Percentiles rank a stretch among this genome's conserved stretches.
Evolutionary conservation across 1,140 invertebrate genomes (phyloP).

Genomic region (Heliconius eleuchia): DNA sequence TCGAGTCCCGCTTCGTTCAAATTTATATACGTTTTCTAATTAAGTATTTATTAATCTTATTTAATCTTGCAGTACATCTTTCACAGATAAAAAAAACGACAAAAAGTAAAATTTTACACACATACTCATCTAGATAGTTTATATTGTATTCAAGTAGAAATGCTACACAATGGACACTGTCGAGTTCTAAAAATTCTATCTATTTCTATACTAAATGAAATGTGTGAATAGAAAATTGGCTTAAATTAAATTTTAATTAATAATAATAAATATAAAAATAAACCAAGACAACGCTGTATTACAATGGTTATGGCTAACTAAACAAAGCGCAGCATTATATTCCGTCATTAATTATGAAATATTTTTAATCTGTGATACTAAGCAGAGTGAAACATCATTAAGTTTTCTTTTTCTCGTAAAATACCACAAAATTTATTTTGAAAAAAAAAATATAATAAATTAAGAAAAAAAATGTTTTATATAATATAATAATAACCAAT

Average conservation of each 20-base stretch:
- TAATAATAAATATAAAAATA: neutral
- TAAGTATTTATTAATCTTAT: neutral
- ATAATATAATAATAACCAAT: neutral
- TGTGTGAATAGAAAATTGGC: slow-evolving; percentile 8
- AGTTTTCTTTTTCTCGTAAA: no score
- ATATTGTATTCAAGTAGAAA: slow-evolving; percentile 20
- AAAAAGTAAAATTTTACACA: neutral
- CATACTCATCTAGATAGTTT: neutral
- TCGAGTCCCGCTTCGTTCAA: no score
- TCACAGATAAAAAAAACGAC: neutral
- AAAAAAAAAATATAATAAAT: neutral
- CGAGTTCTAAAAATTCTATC: neutral
- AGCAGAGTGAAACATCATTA: no score
- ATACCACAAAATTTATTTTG: no score
- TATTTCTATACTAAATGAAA: neutral
- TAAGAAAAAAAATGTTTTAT: neutral
- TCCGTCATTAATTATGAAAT: no score
- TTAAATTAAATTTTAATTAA: neutral
- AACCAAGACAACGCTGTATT: neutral
- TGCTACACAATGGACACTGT: slow-evolving; percentile 23
- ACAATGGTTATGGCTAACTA: neutral
- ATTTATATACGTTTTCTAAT: no score
- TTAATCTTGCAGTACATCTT: neutral
- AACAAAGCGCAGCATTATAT: no score
- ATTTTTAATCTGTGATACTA: neutral